A percentile compares a stretch with the other conserved stretches of the same genome.
These are phyloP conservation scores for Hydrotaea diabolus DNA, from an alignment of 2,888 invertebrate genomes.

Conservation along the genomic window DNA sequence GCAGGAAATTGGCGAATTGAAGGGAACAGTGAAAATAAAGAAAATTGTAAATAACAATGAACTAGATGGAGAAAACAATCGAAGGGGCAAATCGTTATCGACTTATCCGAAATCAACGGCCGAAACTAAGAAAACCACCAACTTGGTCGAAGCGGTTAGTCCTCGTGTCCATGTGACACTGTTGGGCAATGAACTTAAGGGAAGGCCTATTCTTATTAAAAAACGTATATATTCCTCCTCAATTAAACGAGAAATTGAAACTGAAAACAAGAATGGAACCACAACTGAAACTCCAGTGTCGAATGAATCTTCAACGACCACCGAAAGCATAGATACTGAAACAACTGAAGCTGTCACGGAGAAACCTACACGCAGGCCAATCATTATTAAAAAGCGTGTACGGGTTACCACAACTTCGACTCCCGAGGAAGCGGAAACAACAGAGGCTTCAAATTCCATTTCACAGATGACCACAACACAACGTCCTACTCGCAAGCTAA, in stretches of 20 bases:
- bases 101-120: background rate
- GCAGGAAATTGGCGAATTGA: constrained; percentile 60
- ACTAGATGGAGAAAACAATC: background rate
- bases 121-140: background rate
- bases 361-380: background rate
- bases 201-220: background rate
- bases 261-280: no score
- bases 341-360: background rate
- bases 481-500: background rate
- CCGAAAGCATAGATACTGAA: background rate
- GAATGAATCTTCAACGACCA: background rate
- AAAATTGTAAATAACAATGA: constrained; percentile 12
- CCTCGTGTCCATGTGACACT: background rate
- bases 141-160: background rate
- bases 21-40: background rate
- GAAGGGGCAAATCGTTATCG: constrained; percentile 37
- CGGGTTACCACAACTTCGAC: background rate
- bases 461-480: background rate
- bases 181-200: background rate
- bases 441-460: background rate
- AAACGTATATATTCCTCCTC: background rate
- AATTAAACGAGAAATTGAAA: background rate
- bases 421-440: background rate
- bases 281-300: background rate
- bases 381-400: background rate